phyloP scores from a whole-genome alignment of 1,140 invertebrate species.

The Brachionus manjavacas region DNA sequence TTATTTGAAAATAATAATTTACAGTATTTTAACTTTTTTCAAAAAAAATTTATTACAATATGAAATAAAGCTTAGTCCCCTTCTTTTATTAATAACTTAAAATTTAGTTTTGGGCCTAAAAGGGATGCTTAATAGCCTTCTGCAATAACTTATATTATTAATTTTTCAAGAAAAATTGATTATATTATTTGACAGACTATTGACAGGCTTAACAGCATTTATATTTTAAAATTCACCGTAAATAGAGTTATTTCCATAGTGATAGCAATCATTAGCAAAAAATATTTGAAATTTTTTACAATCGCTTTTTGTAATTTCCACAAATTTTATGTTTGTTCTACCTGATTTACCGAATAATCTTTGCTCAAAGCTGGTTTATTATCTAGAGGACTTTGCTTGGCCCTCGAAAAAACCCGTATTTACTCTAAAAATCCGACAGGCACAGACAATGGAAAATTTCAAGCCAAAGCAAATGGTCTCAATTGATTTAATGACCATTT shows the following conservation, averaged over 20 bases:
- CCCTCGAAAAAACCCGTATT: neutral
- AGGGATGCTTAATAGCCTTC: too few species aligned
- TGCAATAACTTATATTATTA: too few species aligned
- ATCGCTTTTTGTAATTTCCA: neutral
- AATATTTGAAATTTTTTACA: neutral
- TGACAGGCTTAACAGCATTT: too few species aligned
- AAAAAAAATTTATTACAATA: too few species aligned
- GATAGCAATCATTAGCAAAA: neutral
- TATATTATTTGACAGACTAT: too few species aligned
- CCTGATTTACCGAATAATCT: neutral
- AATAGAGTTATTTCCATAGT: neutral
- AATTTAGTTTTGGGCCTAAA: too few species aligned
- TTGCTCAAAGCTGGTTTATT: neutral
- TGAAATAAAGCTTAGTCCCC: too few species aligned
- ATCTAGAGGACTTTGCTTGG: neutral
- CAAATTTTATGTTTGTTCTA: neutral
- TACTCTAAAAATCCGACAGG: neutral
- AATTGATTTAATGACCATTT: neutral
- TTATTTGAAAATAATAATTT: too few species aligned
- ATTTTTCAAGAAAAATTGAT: too few species aligned
- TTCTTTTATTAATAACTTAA: too few species aligned
- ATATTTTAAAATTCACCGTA: neutral
- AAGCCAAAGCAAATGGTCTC: neutral
- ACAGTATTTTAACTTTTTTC: too few species aligned
- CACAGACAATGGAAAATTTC: neutral